phyloP scores from a whole-genome alignment of 1,140 invertebrate species.

The Bathynomus jamesi region DNA sequence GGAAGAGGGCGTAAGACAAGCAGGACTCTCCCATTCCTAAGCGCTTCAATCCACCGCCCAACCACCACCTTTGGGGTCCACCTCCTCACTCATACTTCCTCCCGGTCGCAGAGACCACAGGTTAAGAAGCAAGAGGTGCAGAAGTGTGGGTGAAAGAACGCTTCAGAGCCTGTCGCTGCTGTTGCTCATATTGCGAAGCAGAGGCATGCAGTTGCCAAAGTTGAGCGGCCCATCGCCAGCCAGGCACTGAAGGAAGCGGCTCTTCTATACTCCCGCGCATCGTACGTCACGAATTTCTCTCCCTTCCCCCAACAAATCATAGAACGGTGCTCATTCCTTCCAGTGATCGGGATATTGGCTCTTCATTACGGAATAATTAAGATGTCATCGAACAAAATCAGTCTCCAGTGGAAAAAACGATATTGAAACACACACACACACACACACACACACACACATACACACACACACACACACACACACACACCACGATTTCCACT shows the following conservation, averaged over 20 bases:
- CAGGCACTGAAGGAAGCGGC: not conserved
- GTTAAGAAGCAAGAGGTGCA: not conserved
- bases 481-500: too few species aligned
- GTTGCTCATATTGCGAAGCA: not conserved
- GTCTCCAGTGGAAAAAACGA: too few species aligned
- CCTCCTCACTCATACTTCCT: not conserved
- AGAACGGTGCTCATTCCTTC: not conserved
- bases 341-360: too few species aligned
- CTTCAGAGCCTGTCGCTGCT: not conserved
- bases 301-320: not conserved
- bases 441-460: too few species aligned
- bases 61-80: not conserved
- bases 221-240: not conserved
- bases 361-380: too few species aligned
- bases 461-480: too few species aligned
- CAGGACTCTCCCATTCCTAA: not conserved
- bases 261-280: not conserved
- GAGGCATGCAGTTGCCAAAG: not conserved
- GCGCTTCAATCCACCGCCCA: not conserved
- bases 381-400: too few species aligned
- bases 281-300: not conserved
- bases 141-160: not conserved
- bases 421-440: too few species aligned
- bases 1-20: not conserved
- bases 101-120: not conserved